phyloP scores from a whole-genome alignment of 2,888 invertebrate species.

The Sisyra terminalis region DNA sequence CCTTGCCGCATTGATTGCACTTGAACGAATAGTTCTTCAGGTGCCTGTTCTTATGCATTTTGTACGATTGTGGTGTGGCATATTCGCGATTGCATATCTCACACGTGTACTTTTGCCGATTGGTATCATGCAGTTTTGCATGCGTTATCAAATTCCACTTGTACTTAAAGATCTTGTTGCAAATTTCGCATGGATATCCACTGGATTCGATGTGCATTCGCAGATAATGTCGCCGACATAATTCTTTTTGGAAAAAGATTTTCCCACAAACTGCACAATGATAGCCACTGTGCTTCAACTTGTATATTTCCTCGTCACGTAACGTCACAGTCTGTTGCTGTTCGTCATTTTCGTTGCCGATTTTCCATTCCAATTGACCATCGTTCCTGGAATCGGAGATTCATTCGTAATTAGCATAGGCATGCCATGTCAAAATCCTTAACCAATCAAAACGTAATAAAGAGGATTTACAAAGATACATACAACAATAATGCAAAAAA shows the following conservation, averaged over 20 bases:
- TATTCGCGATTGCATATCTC: conserved; percentile 26
- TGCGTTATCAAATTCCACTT: conserved; percentile 12
- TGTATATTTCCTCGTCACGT: conserved; percentile 5
- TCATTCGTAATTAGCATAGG: conserved; percentile 4
- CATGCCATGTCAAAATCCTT: background rate
- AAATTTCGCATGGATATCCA: conserved; percentile 11
- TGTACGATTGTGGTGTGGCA: conserved; percentile 9
- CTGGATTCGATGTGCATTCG: conserved; percentile 3
- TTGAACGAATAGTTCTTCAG: conserved; percentile 19
- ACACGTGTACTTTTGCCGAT: conserved; percentile 25
- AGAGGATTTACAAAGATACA: background rate
- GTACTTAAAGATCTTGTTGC: conserved; percentile 12
- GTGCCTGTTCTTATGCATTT: conserved; percentile 11
- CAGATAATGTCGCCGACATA: conserved; percentile 5
- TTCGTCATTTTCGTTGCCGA: background rate
- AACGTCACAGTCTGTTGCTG: conserved; percentile 1
- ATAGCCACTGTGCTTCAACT: conserved; percentile 6
- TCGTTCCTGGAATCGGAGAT: conserved; percentile 7
- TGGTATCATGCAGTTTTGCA: conserved; percentile 21
- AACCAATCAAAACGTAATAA: background rate
- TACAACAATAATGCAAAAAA: background rate
- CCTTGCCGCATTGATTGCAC: conserved; percentile 27
- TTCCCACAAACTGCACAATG: conserved; percentile 9
- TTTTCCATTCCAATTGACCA: background rate
- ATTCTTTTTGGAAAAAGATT: conserved; percentile 8